Conservation (phyloP, 2,797 vertebrate genomes). For the Xenopus petersii region DNA sequence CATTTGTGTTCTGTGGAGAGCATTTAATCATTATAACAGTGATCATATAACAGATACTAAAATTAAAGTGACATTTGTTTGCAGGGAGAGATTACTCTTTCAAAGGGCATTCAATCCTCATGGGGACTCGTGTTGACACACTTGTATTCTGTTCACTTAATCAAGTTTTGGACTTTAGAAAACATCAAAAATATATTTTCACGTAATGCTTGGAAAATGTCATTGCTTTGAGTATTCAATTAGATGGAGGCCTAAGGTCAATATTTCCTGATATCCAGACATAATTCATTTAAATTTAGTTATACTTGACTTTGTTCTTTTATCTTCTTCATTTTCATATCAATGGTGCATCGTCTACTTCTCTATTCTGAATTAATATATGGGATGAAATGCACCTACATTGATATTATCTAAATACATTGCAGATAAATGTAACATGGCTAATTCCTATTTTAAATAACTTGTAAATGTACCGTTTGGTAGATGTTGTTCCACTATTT, state of each 20-base stretch:
- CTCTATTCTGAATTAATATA: too few species aligned
- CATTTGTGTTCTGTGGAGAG: slow-evolving; percentile 19
- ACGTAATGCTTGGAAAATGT: slow-evolving; percentile 37
- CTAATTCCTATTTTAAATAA: too few species aligned
- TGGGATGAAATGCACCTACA: too few species aligned
- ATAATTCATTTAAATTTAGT: too few species aligned
- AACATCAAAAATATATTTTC: slow-evolving; percentile 33
- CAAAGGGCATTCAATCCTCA: slow-evolving; percentile 45
- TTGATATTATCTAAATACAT: too few species aligned
- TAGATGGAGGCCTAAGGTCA: not conserved
- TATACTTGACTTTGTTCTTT: too few species aligned
- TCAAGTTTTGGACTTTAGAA: slow-evolving; percentile 42
- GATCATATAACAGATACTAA: slow-evolving; percentile 45
- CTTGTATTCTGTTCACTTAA: slow-evolving; percentile 44
- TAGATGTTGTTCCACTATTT: too few species aligned
- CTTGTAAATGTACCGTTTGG: too few species aligned
- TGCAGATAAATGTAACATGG: too few species aligned
- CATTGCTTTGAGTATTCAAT: slow-evolving; percentile 27
- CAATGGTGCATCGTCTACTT: too few species aligned
- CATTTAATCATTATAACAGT: slow-evolving; percentile 46
- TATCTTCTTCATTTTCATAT: too few species aligned
- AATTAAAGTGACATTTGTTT: slow-evolving; percentile 50
- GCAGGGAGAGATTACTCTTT: slow-evolving; percentile 45
- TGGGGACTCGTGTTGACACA: slow-evolving; percentile 44
- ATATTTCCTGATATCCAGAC: too few species aligned